Evolutionary conservation across 1,140 invertebrate species (phyloP), one percentile per base, ranked within the genome.

Genomic region (Nasonia longicornis): DNA sequence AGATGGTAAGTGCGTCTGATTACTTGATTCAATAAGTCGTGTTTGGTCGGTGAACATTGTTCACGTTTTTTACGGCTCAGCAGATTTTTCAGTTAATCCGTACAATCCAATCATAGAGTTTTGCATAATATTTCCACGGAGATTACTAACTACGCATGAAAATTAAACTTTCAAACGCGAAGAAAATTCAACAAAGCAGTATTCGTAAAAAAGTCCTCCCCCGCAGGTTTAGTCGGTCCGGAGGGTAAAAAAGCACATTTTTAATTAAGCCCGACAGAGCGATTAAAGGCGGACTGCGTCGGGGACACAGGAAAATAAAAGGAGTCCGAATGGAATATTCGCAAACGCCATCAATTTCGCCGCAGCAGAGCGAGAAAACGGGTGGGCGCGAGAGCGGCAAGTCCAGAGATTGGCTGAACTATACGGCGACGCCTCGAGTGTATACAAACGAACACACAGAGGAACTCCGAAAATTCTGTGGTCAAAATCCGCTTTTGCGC

Each of bases 251-350:
- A 58, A n/a, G 10, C 38, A 42, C n/a, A 58, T 58, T 71, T 71
- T 71, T 71, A 71, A 71, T 71, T 38, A 71, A 71, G 38, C 38
- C 16, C 35, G 70, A 71, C 70, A 42, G 16, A 71, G 70, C 35
- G 35, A n/a, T 38, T 71, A n/a, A 38, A 35, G 38, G 20, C 20
- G 29, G 70, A 38, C 12, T 45, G 35, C 35, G 26, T 26, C 26
- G 35, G 10, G 8, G 16, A 71, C 35, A 38, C 20, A 38, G 35
- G 10, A 7, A 42, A 71, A 71, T 6, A 2, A n/a, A 35, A 14
- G 20, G 14, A 31, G 29, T 42, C 29, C 8, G 20, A 71, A 71
- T 38, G 66, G 31, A 69, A 69, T 69, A 38, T 42, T 42, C 70
- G 70, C 70, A 35, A 35, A 45, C 35, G 70, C 22, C 66, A 71